Evolutionary conservation across 2,888 invertebrate species (phyloP).

Genomic region (Chrysomela aeneicollis): DNA sequence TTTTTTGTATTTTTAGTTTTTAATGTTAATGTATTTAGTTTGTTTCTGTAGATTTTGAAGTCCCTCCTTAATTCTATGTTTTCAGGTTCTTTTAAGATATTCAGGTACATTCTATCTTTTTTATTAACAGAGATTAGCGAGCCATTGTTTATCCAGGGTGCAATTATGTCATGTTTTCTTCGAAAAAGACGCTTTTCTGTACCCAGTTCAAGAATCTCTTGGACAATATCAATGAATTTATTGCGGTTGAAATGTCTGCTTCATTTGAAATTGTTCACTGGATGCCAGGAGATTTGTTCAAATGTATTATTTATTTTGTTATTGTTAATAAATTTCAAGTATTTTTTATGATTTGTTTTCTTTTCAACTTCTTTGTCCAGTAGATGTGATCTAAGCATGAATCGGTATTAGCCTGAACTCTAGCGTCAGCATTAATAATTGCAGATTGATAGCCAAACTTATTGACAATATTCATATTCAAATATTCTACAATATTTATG

Average conservation of each 20-base stretch:
- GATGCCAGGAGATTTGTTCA: conserved; percentile 7
- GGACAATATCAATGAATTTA: conserved; percentile 3
- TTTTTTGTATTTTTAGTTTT: conserved; percentile 8
- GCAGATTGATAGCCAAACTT: neutral
- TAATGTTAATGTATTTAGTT: conserved; percentile 10
- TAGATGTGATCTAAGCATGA: neutral
- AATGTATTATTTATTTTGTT: conserved; percentile 2
- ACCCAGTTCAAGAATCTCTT: neutral
- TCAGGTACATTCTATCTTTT: neutral
- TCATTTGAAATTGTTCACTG: conserved; percentile 4
- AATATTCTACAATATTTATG: no score
- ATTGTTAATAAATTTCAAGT: neutral
- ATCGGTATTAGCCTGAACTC: neutral
- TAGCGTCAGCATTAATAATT: neutral
- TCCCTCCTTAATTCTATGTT: neutral
- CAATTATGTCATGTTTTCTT: conserved; percentile 11
- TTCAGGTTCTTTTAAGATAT: neutral
- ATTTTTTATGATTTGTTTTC: conserved; percentile 3
- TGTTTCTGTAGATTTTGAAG: conserved; percentile 11
- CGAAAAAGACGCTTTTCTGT: conserved; percentile 11
- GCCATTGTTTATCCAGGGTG: conserved; percentile 9
- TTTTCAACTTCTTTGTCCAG: neutral
- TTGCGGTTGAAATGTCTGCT: neutral
- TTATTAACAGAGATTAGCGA: neutral
- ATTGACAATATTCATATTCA: no score